These are phyloP conservation scores for Chionis minor DNA, from an alignment of 2,113 vertebrate genomes.

Conservation along the genomic window DNA sequence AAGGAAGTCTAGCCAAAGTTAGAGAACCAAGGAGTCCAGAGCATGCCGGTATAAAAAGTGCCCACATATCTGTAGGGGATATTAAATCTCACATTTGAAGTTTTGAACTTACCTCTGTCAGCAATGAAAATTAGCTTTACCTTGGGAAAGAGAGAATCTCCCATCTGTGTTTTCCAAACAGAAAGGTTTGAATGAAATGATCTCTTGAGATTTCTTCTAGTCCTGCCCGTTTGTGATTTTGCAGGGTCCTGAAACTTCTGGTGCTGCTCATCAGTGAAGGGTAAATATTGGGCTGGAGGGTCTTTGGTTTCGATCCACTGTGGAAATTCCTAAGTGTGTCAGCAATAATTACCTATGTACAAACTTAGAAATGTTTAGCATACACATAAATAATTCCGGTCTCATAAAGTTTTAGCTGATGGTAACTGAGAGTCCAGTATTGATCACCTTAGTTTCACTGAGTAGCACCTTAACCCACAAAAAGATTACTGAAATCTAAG, in stretches of 20 bases:
- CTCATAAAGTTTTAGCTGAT: not conserved
- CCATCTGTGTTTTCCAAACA: not conserved
- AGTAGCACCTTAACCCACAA: not conserved
- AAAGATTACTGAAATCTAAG: not conserved
- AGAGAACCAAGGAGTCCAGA: not conserved
- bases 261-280: not conserved
- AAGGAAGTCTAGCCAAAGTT: not conserved
- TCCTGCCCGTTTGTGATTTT: not conserved
- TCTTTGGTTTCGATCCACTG: not conserved
- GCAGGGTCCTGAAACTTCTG: not conserved
- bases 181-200: not conserved
- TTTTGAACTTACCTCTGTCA: not conserved
- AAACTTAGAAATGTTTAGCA: not conserved
- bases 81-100: not conserved
- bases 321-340: not conserved
- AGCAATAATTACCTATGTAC: not conserved
- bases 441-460: constrained; percentile 3
- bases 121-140: not conserved
- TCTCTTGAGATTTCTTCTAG: not conserved
- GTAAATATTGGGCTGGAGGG: not conserved
- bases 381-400: not conserved
- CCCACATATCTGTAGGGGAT: not conserved
- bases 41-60: not conserved
- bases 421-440: not conserved
- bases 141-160: not conserved